Percentiles rank a stretch among this genome's conserved stretches.
phyloP scores from a whole-genome alignment of 2,113 vertebrate genomes.

The Rhinoderma darwinii region DNA sequence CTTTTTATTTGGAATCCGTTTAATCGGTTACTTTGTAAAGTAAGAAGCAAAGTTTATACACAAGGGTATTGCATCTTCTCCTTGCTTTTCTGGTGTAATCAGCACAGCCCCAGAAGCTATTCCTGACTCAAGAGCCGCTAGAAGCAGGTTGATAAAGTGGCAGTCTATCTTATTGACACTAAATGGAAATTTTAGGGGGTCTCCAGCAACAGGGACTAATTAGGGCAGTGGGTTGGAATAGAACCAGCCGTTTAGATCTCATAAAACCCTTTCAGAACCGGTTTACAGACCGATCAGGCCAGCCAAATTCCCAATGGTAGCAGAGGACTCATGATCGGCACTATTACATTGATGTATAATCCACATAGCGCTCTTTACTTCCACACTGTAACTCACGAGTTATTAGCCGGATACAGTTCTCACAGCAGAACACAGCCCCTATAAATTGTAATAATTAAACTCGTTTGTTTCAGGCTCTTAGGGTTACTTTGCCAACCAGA shows the following conservation, averaged over 20 bases:
- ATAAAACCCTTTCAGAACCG: background rate
- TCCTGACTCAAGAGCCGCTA: background rate
- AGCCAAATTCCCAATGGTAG: background rate
- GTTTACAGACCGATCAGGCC: background rate
- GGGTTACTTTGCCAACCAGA: slow-evolving; percentile 12
- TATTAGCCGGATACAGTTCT: slow-evolving; percentile 36
- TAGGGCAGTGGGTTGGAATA: background rate
- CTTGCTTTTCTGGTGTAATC: background rate
- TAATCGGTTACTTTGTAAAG: background rate
- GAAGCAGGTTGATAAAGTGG: background rate
- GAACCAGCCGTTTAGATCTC: background rate
- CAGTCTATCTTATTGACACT: background rate
- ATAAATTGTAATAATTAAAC: slow-evolving; percentile 58
- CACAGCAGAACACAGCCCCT: slow-evolving; percentile 22
- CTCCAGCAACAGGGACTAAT: background rate
- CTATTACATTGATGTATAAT: slow-evolving; percentile 31
- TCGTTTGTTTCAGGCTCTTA: slow-evolving; percentile 56
- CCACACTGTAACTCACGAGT: background rate
- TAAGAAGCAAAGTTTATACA: background rate
- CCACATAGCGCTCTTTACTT: slow-evolving; percentile 27
- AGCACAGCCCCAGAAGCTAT: background rate
- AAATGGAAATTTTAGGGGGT: background rate
- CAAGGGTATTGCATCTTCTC: background rate
- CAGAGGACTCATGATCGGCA: background rate
- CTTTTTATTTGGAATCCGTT: background rate